Evolutionary conservation across 2,888 invertebrate genomes (phyloP), one percentile per base, ranked within the genome.

Genomic region (Lymantria dispar): DNA sequence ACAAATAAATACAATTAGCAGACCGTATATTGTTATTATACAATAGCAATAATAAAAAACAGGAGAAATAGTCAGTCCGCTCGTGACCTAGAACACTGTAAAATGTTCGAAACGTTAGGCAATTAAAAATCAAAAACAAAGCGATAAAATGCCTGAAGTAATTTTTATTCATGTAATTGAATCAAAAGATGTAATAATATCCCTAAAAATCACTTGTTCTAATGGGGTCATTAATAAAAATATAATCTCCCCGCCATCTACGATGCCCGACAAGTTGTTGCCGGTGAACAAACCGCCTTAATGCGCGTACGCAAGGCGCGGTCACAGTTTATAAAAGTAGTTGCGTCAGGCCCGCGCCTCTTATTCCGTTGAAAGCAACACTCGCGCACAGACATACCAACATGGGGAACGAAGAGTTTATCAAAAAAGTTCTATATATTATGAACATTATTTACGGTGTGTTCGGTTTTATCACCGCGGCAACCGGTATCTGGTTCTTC

Each of bases 401-500:
- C 50, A 89, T 89, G 89, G 80, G 82, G 53, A 89, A 86, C 72
- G 90, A 90, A 58, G 89, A 89, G 14, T 60, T 88, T 56, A 76
- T 85, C 57, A 88, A 88, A 68, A 80, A 77, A 54, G 83, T 85
- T 60, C 75, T 90, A 29, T 89, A 89, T 64, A 75, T 87, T 48
- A 68, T 90, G 63, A 91, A 90, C 67, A 75, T 90, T 33, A 68
- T 90, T 30, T 91, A 85, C 76, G 90, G 87, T 29, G 74, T 91
- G 52, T 89, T 90, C 68, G 90, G 90, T 8, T 66, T 91, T 29
- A 78, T 83, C 49, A 85, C 88, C 31, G 87, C 88, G 1, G 87
- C 89, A 11, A 85, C 85, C 0, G 89, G 89, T 2, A 88, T 90
- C 45, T 91, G 90, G 90, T 91, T 91, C 78, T 91, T 90, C 72